Evolutionary conservation across 2,113 vertebrate genomes (phyloP), one percentile per base, ranked within the genome.

Genomic region (Brachirus orientalis): DNA sequence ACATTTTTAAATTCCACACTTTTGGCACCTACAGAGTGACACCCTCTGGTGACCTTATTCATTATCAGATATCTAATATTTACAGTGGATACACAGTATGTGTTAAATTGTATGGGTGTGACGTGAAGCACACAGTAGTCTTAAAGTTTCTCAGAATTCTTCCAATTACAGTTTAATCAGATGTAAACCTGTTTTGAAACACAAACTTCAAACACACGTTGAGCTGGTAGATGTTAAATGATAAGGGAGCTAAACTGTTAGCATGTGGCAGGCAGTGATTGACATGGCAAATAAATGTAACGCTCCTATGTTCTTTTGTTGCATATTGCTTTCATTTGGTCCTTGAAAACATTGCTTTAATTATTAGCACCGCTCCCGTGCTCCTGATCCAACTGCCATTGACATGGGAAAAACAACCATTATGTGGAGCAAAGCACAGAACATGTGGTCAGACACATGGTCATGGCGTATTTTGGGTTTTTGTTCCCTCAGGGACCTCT

Each of bases 361-460:
- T 2, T 28, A 28, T 28, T 10, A 36, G 7, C 35, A 2, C 45
- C 33, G 40, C 52, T 54, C 33, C 28, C 46, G 22, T 47, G 38
- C 18, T 8, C 0, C 38, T 55, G 18, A 72, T 75, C 46, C 64
- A 54, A 63, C 46, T 59, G 58, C 40, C 54, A 10, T 22, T 18
- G 0, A 48, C 47, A 33, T 59, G 66, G 60, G 68, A 61, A 77
- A n/a, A 72, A 78, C 53, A 46, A 41, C 67, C 72, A 47, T n/a
- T 60, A 48, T 70, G 72, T 60, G 69, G 54, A 69, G 58, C 48
- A 66, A 19, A 48, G 51, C 63, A 55, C 61, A 10, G 54, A 70
- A 59, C 56, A 44, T 74, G 75, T 80, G 73, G 47, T 65, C 35
- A 47, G 36, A 46, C 66, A 75, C 33, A 17, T 60, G 67, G 63